Base-by-base conservation (phyloP, 1,140 invertebrate species). In the Colletes gigas region DNA sequence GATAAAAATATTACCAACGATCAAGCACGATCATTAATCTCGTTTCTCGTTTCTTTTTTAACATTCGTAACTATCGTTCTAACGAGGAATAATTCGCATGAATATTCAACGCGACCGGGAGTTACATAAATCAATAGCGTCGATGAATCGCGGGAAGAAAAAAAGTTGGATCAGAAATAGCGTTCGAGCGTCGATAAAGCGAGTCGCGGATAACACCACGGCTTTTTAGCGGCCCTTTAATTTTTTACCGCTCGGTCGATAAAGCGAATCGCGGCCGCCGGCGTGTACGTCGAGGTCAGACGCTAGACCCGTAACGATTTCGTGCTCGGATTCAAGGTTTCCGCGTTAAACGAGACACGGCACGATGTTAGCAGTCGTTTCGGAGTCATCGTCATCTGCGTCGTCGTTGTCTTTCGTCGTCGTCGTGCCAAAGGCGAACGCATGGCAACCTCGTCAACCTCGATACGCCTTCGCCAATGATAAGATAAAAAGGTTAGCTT, bases 401-500 rank as follows among this genome's bases (percentile, higher is more conserved):
- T 55, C 69, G 66, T 71, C 44, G 50, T 76, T 59, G 75, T 78
- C 59, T 72, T 78, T 62, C 69, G 14, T 55, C 66, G 68, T 21
- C 47, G 79, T 71, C 67, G 83, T 85, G 68, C 70, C 55, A 67
- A 78, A 69, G 54, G 75, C 82, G 72, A 86, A 82, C 78, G 72
- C 72, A 86, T 82, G 77, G 70, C 84, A 86, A 83, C 81, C 77
- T 79, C 77, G 77, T 73, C 81, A 86, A 74, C 85, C 80, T 81
- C 84, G 89, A 91, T 89, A 88, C 83, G 88, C 84, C 82, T 84
- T 85, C 89, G 73, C 60, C 84, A 85, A 87, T 90, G 89, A 90
- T 90, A 90, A 90, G 88, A 89, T 91, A 91, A 91, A 91, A 91
- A 91, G 88, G 90, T 91, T 88, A 81, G 90, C 82, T 63, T 78